Conservation (phyloP, 1,140 invertebrate species). For the Cyrtorhinus lividipennis region DNA sequence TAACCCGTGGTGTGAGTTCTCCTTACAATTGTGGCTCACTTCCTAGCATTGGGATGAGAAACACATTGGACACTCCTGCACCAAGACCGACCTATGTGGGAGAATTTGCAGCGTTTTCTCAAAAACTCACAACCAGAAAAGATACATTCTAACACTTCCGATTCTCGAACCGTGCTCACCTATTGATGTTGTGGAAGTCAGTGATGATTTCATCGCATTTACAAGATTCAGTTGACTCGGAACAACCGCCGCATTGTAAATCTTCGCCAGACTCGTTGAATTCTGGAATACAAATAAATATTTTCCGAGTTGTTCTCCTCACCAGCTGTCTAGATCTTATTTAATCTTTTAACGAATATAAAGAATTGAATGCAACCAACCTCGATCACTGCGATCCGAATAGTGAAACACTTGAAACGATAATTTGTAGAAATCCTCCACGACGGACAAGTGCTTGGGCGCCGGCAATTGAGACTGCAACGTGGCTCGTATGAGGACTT, state of each 20-base stretch:
- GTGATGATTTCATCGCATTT: conserved; percentile 56
- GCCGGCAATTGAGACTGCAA: conserved; percentile 52
- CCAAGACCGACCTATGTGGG: no score
- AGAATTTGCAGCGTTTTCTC: no score
- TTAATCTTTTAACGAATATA: background rate
- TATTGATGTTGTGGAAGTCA: conserved; percentile 64
- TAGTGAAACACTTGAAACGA: conserved; percentile 58
- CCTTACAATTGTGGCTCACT: no score
- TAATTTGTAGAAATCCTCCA: conserved; percentile 59
- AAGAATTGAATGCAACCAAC: conserved; percentile 29
- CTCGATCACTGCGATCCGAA: conserved; percentile 31
- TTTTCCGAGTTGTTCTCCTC: no score
- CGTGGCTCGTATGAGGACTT: conserved; percentile 46
- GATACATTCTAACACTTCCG: no score
- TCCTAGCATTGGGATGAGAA: no score
- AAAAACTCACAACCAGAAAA: no score
- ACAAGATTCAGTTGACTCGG: conserved; percentile 50
- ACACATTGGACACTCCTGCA: no score
- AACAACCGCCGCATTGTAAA: conserved; percentile 52
- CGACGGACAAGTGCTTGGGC: conserved; percentile 46
- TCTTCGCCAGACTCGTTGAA: conserved; percentile 40
- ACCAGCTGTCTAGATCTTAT: background rate
- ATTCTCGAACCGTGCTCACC: no score
- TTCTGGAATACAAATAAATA: conserved; percentile 28
- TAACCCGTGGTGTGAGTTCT: no score